phyloP scores from a whole-genome alignment of 2,797 vertebrate species.

The Lepilemur septentrionalis region DNA sequence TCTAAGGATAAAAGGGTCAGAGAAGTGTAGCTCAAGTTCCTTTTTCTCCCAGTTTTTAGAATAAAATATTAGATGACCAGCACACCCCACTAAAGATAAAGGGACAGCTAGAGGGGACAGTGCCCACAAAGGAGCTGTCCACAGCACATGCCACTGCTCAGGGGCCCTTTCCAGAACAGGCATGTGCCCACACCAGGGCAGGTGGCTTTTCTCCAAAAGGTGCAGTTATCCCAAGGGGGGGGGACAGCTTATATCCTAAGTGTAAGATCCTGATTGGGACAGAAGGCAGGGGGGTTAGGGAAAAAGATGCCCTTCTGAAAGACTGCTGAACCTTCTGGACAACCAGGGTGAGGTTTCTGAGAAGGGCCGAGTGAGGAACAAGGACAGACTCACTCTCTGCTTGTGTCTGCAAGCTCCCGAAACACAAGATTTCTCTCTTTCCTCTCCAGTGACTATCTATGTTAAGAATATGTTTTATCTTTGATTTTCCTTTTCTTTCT shows the following conservation, averaged over 20 bases:
- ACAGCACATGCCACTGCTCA: neutral
- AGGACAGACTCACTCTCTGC: neutral
- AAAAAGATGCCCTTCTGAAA: neutral
- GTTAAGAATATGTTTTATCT: neutral
- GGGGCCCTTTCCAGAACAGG: neutral
- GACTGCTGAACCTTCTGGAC: neutral
- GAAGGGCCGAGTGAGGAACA: neutral
- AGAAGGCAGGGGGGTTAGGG: neutral
- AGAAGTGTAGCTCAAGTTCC: neutral
- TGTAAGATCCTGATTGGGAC: neutral
- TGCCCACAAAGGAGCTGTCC: neutral
- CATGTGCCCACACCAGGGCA: neutral
- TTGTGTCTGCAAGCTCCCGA: neutral
- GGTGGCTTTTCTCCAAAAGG: neutral
- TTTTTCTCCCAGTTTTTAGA: conserved; percentile 29
- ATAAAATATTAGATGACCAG: neutral
- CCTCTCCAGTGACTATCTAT: neutral
- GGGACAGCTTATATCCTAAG: neutral
- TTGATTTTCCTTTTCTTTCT: conserved; percentile 9
- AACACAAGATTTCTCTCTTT: neutral
- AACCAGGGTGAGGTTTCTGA: neutral
- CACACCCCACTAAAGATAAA: neutral
- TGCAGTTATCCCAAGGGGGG: neutral
- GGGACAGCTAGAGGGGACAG: neutral
- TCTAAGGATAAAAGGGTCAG: neutral